Base-by-base conservation (phyloP, 92 coral and sea anemone genomes). In the Actinernus sp. region DNA sequence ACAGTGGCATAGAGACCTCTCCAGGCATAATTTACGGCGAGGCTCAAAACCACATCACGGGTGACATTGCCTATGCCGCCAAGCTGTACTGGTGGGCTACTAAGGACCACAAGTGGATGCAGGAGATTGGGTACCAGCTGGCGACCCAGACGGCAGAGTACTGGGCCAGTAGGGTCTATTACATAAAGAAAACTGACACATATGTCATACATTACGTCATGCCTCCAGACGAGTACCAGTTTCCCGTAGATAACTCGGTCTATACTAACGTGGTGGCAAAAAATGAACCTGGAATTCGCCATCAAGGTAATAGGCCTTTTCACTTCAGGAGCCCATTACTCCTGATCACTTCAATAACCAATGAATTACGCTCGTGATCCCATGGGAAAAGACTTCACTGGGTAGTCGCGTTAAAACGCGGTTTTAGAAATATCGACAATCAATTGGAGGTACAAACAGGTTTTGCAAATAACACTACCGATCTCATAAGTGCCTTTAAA, bases 221-320 rank as follows among this genome's bases (percentile, higher is more conserved):
- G 96, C 91, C 96, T 8, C 96, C 96, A 8, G 96, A 89, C 31
- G 96, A 89, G 73, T 89, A 85, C 58, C 96, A 89, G 16, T 89
- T 83, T 37, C 96, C 96, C 2, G 94, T 88, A 20, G 80, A 88
- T 33, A 88, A 88, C 61, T 83, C 90, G 8, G 86, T 83, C n/a
- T 89, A 84, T 53, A 89, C 96, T 5, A 89, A 89, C 47, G 96
- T 79, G 21, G 91, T 89, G 63, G 96, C 91, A 16, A 89, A 89
- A n/a, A 53, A 72, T 85, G 39, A 89, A 89, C 47, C 55, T 89
- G 28, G 64, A 84, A 65, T 89, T 87, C 58, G 96, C 96, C 49
- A 74, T 78, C 34, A 75, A 84, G 55, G 66, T 76, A 14, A 48
- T 55, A 36, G 7, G 14, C 8, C 41, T 36, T 36, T 36, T 36